These are phyloP conservation scores for Corynorhinus townsendii DNA, from an alignment of 2,113 vertebrate species.

Conservation along the genomic window DNA sequence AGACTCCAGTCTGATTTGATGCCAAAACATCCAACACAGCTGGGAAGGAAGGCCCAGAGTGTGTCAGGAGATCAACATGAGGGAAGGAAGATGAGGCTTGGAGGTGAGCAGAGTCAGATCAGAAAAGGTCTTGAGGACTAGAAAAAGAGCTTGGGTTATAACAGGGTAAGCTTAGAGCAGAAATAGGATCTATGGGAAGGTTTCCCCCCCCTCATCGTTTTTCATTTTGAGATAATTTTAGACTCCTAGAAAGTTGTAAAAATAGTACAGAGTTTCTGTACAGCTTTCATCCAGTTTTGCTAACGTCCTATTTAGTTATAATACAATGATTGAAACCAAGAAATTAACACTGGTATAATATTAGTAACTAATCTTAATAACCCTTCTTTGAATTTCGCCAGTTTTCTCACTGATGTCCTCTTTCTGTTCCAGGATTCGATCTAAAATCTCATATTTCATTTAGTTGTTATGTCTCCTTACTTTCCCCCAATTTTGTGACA, in stretches of 20 bases:
- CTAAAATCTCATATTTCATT: neutral
- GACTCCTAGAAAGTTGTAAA: conserved; percentile 26
- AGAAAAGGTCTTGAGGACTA: neutral
- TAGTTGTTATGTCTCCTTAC: neutral
- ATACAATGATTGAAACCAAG: neutral
- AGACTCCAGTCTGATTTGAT: neutral
- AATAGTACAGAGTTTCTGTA: neutral
- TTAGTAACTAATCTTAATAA: neutral
- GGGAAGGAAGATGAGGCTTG: neutral
- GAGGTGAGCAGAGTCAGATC: neutral
- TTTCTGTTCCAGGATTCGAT: neutral
- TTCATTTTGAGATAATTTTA: conserved; percentile 47
- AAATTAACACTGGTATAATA: neutral
- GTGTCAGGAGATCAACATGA: neutral
- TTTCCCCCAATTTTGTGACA: neutral
- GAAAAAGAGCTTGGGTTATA: neutral
- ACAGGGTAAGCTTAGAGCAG: neutral
- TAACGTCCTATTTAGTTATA: neutral
- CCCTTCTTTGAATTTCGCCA: neutral
- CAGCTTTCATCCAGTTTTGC: neutral
- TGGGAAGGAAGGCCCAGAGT: neutral
- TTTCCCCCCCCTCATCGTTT: neutral
- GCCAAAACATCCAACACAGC: neutral
- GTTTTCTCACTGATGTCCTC: conserved; percentile 13
- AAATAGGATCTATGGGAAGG: neutral